Evolutionary conservation across 2,797 vertebrate species (phyloP), one percentile per base, ranked within the genome.

Genomic region (Channa striata): DNA sequence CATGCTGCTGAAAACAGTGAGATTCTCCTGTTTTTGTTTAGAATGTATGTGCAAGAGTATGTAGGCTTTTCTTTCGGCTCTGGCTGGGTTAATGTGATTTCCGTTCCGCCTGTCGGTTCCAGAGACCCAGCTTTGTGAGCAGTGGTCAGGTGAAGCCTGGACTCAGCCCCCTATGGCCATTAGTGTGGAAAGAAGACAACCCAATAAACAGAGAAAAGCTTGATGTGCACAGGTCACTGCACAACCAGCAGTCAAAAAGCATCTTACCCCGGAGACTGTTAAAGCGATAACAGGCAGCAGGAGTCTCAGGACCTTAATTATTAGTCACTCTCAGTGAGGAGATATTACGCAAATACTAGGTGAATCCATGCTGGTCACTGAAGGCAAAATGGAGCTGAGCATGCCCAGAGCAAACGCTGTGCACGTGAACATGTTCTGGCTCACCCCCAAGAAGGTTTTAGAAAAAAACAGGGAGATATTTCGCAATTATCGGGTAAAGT

Each of bases 191-290:
- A 93, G 91, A 90, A 94, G 92, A 94, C 93, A 93, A 92, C 83
- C 89, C 90, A 89, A 93, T 94, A 91, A 93, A 90, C 86, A 91
- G 82, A 84, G 87, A 87, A 89, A 87, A 91, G 87, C 92, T 90
- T 93, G 92, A 94, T 90, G 88, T 91, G 86, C 77, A 93, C 92
- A 94, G 94, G 92, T 95, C 94, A 94, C 91, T 93, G 93, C 92
- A 94, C 94, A 94, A 92, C 89, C 84, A 92, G 92, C 92, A 92
- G 92, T 93, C 93, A 93, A 91, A 92, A 90, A 90, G 87, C 91
- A 90, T 94, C 87, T 86, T 80, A 80, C 85, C 76, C 68, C 43
- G 66, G 63, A 84, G 84, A 91, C 86, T 83, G 87, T 83, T 89
- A 84, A 64, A 87, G 83, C 77, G 61, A 87, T 86, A 89, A 90